A percentile compares a stretch with the other conserved stretches of the same genome.
phyloP scores from a whole-genome alignment of 1,140 invertebrate genomes.

The Amyelois transitella region DNA sequence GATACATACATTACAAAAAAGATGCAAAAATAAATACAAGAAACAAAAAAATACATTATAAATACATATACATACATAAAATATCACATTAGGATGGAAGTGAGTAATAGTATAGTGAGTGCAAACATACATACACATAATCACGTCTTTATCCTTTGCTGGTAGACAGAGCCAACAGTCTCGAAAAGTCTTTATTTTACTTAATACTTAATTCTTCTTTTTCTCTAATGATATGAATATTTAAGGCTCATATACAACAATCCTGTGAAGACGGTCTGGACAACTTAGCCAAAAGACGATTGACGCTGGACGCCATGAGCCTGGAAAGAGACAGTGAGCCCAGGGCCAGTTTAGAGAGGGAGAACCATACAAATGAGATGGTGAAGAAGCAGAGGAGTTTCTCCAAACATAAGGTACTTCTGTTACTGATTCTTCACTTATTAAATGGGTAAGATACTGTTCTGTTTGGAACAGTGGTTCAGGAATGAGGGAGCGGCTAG shows the following conservation, averaged over 20 bases:
- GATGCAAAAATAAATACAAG: too few species aligned
- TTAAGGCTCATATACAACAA: constrained; percentile 86
- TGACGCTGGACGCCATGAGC: constrained; percentile 52
- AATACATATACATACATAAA: too few species aligned
- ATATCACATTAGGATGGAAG: too few species aligned
- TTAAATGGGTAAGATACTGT: too few species aligned
- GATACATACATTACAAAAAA: too few species aligned
- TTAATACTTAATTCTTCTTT: too few species aligned
- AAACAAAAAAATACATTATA: too few species aligned
- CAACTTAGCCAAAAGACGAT: constrained; percentile 77
- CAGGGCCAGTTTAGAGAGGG: constrained; percentile 49
- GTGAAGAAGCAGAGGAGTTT: constrained; percentile 52
- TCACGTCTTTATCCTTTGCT: not conserved
- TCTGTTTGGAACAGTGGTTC: too few species aligned
- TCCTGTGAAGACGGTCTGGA: constrained; percentile 85
- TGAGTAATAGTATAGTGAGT: too few species aligned
- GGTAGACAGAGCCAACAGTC: not conserved
- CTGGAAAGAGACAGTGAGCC: constrained; percentile 50
- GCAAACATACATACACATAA: too few species aligned
- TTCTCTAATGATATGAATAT: not conserved
- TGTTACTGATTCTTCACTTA: not conserved
- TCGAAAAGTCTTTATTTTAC: too few species aligned
- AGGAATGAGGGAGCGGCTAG: too few species aligned
- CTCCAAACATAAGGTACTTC: constrained; percentile 50
- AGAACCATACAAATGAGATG: constrained; percentile 63